Evolutionary conservation across 1,140 invertebrate genomes (phyloP).

Genomic region (Diorhabda elongata): DNA sequence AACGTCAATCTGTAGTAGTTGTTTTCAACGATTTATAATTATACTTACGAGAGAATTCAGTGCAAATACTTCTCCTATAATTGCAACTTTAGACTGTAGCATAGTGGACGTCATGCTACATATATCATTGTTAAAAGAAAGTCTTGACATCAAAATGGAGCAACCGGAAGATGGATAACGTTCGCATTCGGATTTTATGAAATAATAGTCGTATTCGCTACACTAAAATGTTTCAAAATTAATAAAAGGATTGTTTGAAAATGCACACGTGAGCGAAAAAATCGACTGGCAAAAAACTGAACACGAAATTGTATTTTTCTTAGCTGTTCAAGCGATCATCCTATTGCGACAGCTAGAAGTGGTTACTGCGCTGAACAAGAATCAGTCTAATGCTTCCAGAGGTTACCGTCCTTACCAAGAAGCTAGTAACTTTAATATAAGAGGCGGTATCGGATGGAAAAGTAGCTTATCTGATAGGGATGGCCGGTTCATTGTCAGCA

Average conservation of each 20-base stretch:
- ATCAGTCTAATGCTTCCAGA: no score
- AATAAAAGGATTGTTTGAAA: not conserved
- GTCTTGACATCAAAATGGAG: not conserved
- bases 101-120: no score
- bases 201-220: not conserved
- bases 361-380: no score
- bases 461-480: no score
- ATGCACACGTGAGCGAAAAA: not conserved
- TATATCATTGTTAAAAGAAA: not conserved
- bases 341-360: not conserved
- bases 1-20: no score
- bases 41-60: not conserved
- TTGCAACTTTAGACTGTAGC: not conserved
- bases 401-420: no score
- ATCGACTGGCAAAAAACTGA: not conserved
- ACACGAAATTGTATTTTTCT: not conserved
- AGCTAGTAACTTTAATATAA: no score
- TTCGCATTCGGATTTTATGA: not conserved
- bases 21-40: no score
- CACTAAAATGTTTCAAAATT: not conserved
- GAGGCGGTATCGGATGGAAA: no score
- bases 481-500: no score
- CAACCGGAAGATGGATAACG: not conserved
- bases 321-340: not conserved
- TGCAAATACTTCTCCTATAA: not conserved